Evolutionary conservation across 2,888 invertebrate genomes (phyloP).

Genomic region (Amorpha juglandis): DNA sequence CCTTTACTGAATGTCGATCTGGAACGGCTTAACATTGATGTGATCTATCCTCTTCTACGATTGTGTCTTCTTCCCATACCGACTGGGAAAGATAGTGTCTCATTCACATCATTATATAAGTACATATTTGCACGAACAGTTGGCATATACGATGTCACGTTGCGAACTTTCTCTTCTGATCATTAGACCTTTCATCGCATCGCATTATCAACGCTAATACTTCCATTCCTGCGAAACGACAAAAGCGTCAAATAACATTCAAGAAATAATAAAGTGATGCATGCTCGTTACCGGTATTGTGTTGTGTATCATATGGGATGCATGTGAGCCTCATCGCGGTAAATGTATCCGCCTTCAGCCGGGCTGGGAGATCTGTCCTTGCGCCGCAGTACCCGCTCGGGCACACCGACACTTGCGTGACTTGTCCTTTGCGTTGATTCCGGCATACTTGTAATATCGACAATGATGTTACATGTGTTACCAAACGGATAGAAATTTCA

Average conservation of each 20-base stretch:
- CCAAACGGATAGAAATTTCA: constrained; percentile 5
- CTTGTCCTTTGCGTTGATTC: constrained; percentile 7
- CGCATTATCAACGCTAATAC: constrained; percentile 58
- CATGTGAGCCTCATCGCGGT: constrained; percentile 61
- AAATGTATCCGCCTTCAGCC: constrained; percentile 47
- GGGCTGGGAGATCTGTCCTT: constrained; percentile 20
- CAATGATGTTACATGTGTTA: constrained; percentile 7
- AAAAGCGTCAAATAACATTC: constrained; percentile 51
- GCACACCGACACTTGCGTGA: background rate
- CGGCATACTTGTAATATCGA: background rate
- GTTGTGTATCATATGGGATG: constrained; percentile 55
- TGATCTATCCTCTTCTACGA: constrained; percentile 70
- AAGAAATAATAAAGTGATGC: constrained; percentile 63
- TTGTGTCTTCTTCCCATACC: constrained; percentile 68
- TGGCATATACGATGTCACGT: constrained; percentile 58
- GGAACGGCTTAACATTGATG: constrained; percentile 72
- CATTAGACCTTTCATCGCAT: constrained; percentile 66
- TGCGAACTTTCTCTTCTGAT: constrained; percentile 56
- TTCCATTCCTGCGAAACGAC: constrained; percentile 55
- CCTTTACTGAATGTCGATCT: constrained; percentile 69
- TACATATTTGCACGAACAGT: constrained; percentile 72
- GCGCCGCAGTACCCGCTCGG: background rate
- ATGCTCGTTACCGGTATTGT: constrained; percentile 59
- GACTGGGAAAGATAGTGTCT: constrained; percentile 72
- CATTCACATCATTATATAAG: constrained; percentile 63